Percentiles rank a stretch among this genome's conserved stretches.
These are phyloP conservation scores for Hypotaenidia okinawae DNA, from an alignment of 2,797 vertebrate species.

Conservation along the genomic window DNA sequence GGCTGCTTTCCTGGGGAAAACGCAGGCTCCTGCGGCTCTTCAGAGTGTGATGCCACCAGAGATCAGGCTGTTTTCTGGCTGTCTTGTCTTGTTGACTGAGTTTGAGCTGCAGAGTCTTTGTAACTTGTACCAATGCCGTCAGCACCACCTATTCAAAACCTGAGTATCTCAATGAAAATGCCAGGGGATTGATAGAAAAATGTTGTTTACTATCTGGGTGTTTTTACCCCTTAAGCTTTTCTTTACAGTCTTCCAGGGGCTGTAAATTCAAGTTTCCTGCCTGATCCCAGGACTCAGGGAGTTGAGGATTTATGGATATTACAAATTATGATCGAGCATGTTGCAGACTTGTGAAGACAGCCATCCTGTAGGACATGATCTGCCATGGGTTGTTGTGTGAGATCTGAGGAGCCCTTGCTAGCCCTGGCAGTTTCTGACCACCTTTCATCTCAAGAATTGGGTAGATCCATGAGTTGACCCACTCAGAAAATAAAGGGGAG, in stretches of 20 bases:
- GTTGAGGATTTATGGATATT: not conserved
- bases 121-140: not conserved
- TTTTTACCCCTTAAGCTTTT: not conserved
- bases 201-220: not conserved
- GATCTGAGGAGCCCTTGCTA: not conserved
- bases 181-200: not conserved
- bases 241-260: not conserved
- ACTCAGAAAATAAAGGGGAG: not conserved
- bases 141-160: not conserved
- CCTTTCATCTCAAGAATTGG: not conserved
- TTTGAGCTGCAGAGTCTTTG: not conserved
- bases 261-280: not conserved
- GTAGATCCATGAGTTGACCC: not conserved
- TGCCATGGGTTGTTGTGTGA: accelerated
- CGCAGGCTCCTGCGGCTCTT: not conserved
- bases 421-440: not conserved
- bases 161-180: not conserved
- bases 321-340: not conserved
- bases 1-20: not conserved
- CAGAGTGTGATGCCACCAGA: accelerated
- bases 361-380: not conserved
- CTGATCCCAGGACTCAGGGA: not conserved
- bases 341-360: accelerated
- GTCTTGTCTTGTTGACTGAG: not conserved
- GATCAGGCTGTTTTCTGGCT: not conserved